Percentiles rank a stretch among this genome's conserved stretches.
Conservation (phyloP, 2,113 vertebrate species). For the Microcebus griseorufus region DNA sequence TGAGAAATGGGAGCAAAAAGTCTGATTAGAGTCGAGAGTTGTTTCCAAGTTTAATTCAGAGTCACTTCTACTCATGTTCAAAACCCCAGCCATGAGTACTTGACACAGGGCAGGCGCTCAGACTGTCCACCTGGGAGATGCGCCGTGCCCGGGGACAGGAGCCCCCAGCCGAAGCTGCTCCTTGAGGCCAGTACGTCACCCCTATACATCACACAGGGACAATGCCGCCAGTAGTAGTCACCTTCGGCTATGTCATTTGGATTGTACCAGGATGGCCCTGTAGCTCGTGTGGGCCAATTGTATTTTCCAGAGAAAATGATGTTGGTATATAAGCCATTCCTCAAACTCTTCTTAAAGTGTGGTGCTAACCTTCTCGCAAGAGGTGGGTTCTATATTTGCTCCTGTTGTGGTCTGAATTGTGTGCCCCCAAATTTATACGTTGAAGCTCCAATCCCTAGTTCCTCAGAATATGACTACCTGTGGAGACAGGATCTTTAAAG, state of each 20-base stretch:
- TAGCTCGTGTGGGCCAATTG: background rate
- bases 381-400: background rate
- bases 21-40: background rate
- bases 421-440: background rate
- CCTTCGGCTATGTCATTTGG: background rate
- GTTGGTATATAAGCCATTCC: too few relatives aligned
- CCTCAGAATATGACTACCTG: background rate
- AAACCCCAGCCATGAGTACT: fast-evolving
- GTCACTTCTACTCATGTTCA: background rate
- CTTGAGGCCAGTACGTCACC: background rate
- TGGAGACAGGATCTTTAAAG: background rate
- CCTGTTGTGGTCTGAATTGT: too few relatives aligned
- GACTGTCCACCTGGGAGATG: too few relatives aligned
- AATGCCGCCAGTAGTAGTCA: background rate
- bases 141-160: fast-evolving
- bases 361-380: background rate
- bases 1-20: background rate
- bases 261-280: fast-evolving
- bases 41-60: background rate
- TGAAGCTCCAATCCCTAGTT: background rate
- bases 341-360: background rate
- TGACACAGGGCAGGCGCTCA: background rate
- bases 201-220: background rate
- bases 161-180: background rate
- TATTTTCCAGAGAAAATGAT: background rate